Evolutionary conservation across 1,140 invertebrate species (phyloP).

Genomic region (Dysdera silvatica): DNA sequence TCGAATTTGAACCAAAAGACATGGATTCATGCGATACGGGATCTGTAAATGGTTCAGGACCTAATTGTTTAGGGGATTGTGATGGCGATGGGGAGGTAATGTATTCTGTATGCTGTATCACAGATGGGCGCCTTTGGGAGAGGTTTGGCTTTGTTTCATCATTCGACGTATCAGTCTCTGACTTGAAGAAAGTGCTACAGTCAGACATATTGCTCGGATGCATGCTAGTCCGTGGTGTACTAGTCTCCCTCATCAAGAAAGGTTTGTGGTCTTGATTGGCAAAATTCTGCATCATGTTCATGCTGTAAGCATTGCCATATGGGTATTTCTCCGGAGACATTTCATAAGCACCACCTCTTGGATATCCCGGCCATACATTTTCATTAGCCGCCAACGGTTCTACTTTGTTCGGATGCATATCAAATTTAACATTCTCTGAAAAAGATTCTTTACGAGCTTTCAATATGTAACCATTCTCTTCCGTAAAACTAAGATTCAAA

Average conservation of each 20-base stretch:
- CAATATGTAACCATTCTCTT: neutral
- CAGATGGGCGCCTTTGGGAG: conserved; percentile 31
- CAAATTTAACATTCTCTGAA: neutral
- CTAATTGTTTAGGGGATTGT: neutral
- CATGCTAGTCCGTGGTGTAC: too few relatives aligned
- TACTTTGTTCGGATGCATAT: neutral
- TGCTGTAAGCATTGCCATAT: too few relatives aligned
- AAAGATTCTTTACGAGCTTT: neutral
- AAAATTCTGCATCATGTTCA: too few relatives aligned
- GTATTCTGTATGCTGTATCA: conserved; percentile 33
- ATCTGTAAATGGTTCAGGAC: neutral
- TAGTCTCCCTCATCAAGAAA: too few relatives aligned
- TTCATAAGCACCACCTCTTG: neutral
- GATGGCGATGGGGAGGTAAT: conserved; percentile 24
- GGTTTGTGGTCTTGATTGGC: too few relatives aligned
- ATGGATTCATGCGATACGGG: neutral
- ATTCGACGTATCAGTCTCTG: neutral
- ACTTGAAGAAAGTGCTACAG: neutral
- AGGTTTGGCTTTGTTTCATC: conserved; percentile 4
- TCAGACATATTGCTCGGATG: too few relatives aligned
- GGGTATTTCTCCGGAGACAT: too few relatives aligned
- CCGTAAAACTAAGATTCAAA: too few relatives aligned
- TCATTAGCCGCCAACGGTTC: neutral
- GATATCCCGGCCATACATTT: neutral
- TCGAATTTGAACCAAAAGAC: neutral